These are phyloP conservation scores for Poecilobothrus nobilitatus DNA, from an alignment of 2,888 invertebrate genomes.

Conservation along the genomic window DNA sequence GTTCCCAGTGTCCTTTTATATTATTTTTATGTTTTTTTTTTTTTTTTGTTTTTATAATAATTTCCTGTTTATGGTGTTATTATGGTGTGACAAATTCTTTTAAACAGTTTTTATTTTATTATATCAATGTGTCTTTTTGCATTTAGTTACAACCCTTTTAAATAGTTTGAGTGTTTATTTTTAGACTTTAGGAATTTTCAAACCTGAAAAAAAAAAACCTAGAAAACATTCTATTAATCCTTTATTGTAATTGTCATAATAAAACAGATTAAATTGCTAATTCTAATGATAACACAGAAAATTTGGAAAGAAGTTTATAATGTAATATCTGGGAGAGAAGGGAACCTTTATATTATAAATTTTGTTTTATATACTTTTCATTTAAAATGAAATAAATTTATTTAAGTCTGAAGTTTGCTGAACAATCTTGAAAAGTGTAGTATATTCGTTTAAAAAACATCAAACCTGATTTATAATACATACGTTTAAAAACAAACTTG, in stretches of 20 bases:
- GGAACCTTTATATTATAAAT: no score
- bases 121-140: neutral
- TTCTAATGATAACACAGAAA: neutral
- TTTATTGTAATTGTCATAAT: neutral
- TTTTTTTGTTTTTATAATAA: neutral
- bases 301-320: no score
- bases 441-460: no score
- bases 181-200: neutral
- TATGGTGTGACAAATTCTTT: constrained; percentile 1
- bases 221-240: neutral
- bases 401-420: no score
- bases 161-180: neutral
- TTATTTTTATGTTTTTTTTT: neutral
- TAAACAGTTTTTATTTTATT: neutral
- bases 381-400: no score
- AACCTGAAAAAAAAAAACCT: neutral
- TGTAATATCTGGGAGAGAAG: no score
- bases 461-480: no score
- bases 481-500: no score
- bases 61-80: constrained; percentile 3
- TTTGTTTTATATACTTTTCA: no score
- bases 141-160: neutral
- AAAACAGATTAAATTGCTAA: neutral
- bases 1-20: neutral
- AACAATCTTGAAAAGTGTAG: no score